Conservation (phyloP, 1,140 invertebrate genomes). For the Heliconius melpomene region DNA sequence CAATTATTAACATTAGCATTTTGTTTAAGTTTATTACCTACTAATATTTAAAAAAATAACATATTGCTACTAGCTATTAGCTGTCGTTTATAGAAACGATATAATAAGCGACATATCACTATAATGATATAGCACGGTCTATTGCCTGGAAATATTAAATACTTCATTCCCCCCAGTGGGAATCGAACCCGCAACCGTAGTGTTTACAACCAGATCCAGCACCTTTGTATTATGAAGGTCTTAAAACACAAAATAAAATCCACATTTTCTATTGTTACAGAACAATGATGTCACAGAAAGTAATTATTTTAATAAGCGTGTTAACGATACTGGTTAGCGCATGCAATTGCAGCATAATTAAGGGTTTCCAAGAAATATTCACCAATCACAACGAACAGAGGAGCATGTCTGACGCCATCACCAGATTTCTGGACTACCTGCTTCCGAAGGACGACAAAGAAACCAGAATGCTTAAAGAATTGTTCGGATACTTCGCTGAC, state of each 20-base stretch:
- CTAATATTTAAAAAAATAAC: background rate
- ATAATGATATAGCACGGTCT: too few relatives aligned
- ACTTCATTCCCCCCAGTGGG: too few relatives aligned
- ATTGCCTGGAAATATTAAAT: too few relatives aligned
- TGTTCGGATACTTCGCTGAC: slow-evolving; percentile 56
- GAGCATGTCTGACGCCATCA: slow-evolving; percentile 56
- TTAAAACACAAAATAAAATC: background rate
- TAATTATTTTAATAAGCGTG: slow-evolving; percentile 31
- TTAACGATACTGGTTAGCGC: slow-evolving; percentile 20
- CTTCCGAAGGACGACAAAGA: slow-evolving; percentile 67
- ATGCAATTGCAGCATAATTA: slow-evolving; percentile 26
- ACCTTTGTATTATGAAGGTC: too few relatives aligned
- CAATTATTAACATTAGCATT: background rate
- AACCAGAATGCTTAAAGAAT: slow-evolving; percentile 57
- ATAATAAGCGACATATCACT: too few relatives aligned
- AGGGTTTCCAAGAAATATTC: slow-evolving; percentile 39
- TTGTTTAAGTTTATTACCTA: background rate
- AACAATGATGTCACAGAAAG: slow-evolving; percentile 35
- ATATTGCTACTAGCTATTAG: background rate
- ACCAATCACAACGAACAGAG: slow-evolving; percentile 35
- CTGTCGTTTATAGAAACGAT: too few relatives aligned
- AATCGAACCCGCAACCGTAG: too few relatives aligned
- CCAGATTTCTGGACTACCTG: slow-evolving; percentile 56
- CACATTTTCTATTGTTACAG: slow-evolving; percentile 37
- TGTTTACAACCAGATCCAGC: too few relatives aligned